Conservation (phyloP, 1,140 invertebrate species). For the Ceratina calcarata region DNA sequence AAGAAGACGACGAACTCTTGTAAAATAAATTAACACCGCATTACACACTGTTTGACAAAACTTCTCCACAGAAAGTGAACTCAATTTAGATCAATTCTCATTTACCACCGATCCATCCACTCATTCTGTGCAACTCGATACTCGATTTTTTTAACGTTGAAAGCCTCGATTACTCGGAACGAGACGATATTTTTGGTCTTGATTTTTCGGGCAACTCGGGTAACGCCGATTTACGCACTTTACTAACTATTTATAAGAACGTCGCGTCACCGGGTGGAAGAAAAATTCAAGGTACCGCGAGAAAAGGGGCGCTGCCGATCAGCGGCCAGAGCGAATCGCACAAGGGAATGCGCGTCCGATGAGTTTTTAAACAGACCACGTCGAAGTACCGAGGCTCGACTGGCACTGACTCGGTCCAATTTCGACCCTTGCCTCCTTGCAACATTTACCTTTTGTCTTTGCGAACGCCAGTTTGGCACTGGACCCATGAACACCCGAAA, state of each 20-base stretch:
- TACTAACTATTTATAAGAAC: slow-evolving; percentile 42
- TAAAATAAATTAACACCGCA: too few species aligned
- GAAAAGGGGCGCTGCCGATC: neutral
- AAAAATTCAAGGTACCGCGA: slow-evolving; percentile 1
- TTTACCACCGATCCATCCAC: too few species aligned
- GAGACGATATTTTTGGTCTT: neutral
- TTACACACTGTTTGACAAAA: too few species aligned
- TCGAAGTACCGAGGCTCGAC: slow-evolving; percentile 44
- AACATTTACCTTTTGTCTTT: slow-evolving; percentile 54
- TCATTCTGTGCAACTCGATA: too few species aligned
- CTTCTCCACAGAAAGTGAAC: too few species aligned
- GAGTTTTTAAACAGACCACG: slow-evolving; percentile 19
- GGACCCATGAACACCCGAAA: slow-evolving; percentile 8
- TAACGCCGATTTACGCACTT: slow-evolving; percentile 34
- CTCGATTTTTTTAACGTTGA: too few species aligned
- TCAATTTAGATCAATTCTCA: too few species aligned
- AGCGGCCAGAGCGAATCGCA: too few species aligned
- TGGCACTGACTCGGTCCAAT: slow-evolving; percentile 54
- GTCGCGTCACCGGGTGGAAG: slow-evolving; percentile 28
- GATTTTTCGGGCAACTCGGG: neutral
- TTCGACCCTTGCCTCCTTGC: slow-evolving; percentile 32
- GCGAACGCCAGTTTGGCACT: slow-evolving; percentile 48
- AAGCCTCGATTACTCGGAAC: neutral
- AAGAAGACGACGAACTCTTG: too few species aligned
- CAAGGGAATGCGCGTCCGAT: neutral